Conservation (phyloP, 2,797 vertebrate species). For the Chloroceryle amazona region DNA sequence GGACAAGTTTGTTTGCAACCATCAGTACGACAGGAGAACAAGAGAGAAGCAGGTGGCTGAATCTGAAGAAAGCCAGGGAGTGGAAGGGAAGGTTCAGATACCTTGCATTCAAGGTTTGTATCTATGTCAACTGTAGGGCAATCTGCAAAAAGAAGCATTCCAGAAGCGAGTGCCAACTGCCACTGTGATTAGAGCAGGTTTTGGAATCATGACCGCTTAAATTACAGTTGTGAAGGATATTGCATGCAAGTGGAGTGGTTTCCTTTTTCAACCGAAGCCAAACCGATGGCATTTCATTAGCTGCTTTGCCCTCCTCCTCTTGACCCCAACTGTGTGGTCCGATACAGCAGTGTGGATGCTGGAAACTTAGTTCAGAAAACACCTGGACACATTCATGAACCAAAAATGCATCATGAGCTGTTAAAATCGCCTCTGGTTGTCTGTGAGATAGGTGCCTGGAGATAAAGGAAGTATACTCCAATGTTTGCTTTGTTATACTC, state of each 20-base stretch:
- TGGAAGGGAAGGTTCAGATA: background rate
- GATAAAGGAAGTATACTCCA: background rate
- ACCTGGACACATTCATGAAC: background rate
- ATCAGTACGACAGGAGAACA: background rate
- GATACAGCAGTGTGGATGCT: background rate
- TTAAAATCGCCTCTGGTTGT: background rate
- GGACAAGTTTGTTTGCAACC: background rate
- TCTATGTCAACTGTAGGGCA: background rate
- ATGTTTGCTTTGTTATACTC: background rate
- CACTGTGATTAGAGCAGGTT: background rate
- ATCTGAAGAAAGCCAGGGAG: background rate
- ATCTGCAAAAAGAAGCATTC: background rate
- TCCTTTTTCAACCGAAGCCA: constrained; percentile 57
- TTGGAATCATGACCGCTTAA: background rate
- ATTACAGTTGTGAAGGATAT: constrained; percentile 50
- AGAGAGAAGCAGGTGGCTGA: background rate
- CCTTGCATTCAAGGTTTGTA: background rate
- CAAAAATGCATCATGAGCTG: background rate
- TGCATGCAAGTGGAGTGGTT: constrained; percentile 38
- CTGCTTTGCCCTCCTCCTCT: background rate
- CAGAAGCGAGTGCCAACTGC: background rate
- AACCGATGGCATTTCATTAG: background rate
- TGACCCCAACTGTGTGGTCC: background rate
- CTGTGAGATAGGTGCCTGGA: background rate
- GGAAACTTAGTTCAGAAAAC: background rate